phyloP scores from a whole-genome alignment of 2,797 vertebrate genomes.

The Clangula hyemalis region DNA sequence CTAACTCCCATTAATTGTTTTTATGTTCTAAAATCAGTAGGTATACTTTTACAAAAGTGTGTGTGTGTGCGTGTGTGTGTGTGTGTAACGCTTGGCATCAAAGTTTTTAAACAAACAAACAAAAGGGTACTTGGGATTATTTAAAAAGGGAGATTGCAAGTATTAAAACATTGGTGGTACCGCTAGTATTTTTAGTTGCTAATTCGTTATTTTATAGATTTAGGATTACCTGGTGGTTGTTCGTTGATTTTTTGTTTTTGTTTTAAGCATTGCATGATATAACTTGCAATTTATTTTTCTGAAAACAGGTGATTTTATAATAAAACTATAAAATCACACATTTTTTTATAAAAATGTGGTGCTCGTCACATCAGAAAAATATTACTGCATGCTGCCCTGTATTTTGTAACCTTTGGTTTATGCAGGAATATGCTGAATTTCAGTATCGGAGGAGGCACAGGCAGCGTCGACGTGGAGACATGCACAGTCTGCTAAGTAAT shows the following conservation, averaged over 20 bases:
- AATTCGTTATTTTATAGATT: constrained; percentile 11
- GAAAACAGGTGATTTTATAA: constrained; percentile 77
- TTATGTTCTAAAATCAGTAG: neutral
- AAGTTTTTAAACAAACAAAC: neutral
- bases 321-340: constrained; percentile 77
- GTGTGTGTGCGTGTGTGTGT: neutral
- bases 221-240: constrained; percentile 9
- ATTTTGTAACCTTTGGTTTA: constrained; percentile 82
- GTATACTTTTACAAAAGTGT: neutral
- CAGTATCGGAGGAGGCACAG: constrained; percentile 95
- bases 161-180: constrained; percentile 41
- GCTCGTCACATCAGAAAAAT: constrained; percentile 66
- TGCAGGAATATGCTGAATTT: constrained; percentile 98
- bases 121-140: neutral
- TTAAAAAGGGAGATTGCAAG: constrained; percentile 69
- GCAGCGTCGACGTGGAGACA: constrained; percentile 90
- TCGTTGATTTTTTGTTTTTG: neutral
- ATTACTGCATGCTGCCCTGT: constrained; percentile 81
- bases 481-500: constrained; percentile 92
- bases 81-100: neutral
- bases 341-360: constrained; percentile 67
- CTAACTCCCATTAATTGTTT: neutral
- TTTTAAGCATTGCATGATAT: constrained; percentile 63
- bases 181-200: constrained; percentile 14
- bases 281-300: constrained; percentile 66